A percentile compares a stretch with the other conserved stretches of the same genome.
These are phyloP conservation scores for Chironomus riparius DNA, from an alignment of 2,888 invertebrate genomes.

Conservation along the genomic window DNA sequence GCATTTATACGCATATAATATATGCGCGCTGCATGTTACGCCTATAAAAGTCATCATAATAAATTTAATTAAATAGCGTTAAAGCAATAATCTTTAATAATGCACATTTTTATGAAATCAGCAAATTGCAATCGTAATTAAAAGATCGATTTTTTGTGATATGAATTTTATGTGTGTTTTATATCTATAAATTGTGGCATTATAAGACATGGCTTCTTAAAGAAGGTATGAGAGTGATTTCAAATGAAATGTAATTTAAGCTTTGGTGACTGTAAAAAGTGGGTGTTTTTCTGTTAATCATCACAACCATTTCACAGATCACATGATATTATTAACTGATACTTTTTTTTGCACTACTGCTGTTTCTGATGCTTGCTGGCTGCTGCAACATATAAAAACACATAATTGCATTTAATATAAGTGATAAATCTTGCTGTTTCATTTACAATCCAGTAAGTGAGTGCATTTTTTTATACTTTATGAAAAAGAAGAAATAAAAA, in stretches of 20 bases:
- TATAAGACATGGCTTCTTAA: background rate
- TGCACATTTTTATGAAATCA: conserved; percentile 1
- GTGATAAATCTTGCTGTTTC: conserved; percentile 10
- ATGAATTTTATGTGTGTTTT: background rate
- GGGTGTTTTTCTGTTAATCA: conserved; percentile 5
- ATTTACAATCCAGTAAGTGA: background rate
- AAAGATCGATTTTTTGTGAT: conserved; percentile 10
- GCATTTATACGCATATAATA: too few species aligned
- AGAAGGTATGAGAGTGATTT: background rate
- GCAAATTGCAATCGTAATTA: conserved; percentile 8
- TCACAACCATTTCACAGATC: background rate
- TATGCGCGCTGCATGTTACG: background rate
- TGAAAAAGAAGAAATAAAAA: background rate
- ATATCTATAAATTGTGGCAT: background rate
- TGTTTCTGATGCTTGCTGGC: background rate
- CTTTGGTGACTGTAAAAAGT: background rate
- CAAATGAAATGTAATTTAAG: background rate
- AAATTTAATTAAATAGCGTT: background rate
- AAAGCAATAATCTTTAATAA: background rate
- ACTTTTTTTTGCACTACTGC: too few species aligned
- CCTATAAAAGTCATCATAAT: background rate
- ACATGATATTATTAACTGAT: background rate
- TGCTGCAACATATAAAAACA: background rate
- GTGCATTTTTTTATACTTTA: background rate
- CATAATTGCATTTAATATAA: conserved; percentile 13